Evolutionary conservation across 2,888 invertebrate species (phyloP), one percentile per base, ranked within the genome.

Genomic region (Netelia fuscicornis): DNA sequence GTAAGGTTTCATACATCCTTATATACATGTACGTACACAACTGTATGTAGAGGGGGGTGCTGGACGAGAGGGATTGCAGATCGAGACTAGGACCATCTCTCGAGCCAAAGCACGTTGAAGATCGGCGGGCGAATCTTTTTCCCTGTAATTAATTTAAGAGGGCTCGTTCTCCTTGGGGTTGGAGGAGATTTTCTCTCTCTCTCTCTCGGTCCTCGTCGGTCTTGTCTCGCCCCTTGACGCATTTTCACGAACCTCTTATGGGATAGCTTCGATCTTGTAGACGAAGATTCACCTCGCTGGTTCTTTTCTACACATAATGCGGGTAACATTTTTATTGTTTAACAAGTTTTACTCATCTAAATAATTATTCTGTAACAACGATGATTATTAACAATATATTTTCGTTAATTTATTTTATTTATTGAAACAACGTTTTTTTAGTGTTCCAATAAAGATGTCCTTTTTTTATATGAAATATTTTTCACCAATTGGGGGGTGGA

Each of bases 91-190:
- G 65, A 83, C 62, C 72, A 68, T 81, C 79, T 84, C 81, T 77
- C 83, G 67, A 75, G 10, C 77, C 77, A 71, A 72, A 72, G 78
- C 83, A 68, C 81, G 64, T 42, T 56, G 82, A 89, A 89, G 88
- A 89, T 90, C 89, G 90, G 77, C 83, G 88, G 90, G 89, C 90
- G 91, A 90, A 92, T 91, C 91, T 92, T 81, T 92, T 93, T 92
- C 92, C 91, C 91, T 92, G 92, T 93, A 93, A 93, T 93, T 93
- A 93, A 93, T 93, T 93, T 92, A 92, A 93, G 92, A 91, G 92
- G 92, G 91, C 92, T 90, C 90, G 88, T 88, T 89, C 87, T 81
- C 75, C 74, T 81, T 77, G 37, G 90, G 89, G 86, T 68, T 71
- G 13, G 48, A 48, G 48, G 6, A 74, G 68, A 81, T 54, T 52